Evolutionary conservation across 2,888 invertebrate genomes (phyloP).

Genomic region (Antheraea assamensis): DNA sequence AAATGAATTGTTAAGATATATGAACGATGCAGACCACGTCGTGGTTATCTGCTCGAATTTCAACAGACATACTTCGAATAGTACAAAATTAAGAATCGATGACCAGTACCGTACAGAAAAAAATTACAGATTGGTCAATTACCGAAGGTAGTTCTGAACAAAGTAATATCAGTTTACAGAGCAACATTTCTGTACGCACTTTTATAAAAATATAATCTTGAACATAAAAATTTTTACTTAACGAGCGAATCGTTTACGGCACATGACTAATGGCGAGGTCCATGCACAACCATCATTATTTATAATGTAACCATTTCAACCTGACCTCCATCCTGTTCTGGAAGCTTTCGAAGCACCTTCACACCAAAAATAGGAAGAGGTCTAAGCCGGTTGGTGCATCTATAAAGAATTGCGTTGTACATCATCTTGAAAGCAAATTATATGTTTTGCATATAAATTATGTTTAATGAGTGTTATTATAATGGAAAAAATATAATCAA

Average conservation of each 20-base stretch:
- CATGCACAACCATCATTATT: conserved; percentile 63
- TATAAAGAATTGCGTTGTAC: conserved; percentile 61
- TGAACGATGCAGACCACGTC: too few relatives aligned
- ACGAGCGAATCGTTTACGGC: conserved; percentile 68
- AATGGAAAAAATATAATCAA: neutral
- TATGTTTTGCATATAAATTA: conserved; percentile 48
- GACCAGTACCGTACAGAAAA: too few relatives aligned
- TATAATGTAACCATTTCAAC: conserved; percentile 55
- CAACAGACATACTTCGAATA: too few relatives aligned
- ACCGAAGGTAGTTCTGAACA: neutral
- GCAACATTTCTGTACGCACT: neutral
- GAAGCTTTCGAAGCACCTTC: conserved; percentile 6
- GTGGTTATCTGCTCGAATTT: too few relatives aligned
- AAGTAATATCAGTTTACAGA: neutral
- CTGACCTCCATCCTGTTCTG: conserved; percentile 37
- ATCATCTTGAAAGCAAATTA: conserved; percentile 64
- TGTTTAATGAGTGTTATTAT: conserved; percentile 39
- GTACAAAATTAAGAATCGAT: too few relatives aligned
- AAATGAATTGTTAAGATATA: too few relatives aligned
- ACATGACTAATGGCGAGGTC: conserved; percentile 61
- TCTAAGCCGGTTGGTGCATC: conserved; percentile 44
- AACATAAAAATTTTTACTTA: conserved; percentile 35
- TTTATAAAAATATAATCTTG: conserved; percentile 6
- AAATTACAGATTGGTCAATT: neutral
- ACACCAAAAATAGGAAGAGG: conserved; percentile 18